These are phyloP conservation scores for Sminthurinus aureus DNA, from an alignment of 2,888 invertebrate species.

Conservation along the genomic window DNA sequence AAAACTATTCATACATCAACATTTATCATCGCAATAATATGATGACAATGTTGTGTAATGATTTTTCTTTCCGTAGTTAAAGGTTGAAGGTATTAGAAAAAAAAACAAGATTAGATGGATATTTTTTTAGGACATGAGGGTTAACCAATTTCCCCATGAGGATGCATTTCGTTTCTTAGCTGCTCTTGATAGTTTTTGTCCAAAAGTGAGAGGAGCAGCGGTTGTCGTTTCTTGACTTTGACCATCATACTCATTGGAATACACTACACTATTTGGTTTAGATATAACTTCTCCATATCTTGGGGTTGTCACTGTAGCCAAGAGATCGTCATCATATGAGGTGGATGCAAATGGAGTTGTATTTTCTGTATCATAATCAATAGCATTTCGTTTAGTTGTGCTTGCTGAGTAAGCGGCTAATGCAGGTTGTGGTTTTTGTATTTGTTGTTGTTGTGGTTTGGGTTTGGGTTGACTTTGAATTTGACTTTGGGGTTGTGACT, in stretches of 20 bases:
- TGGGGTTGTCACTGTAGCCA: slow-evolving; percentile 23
- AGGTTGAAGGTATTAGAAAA: neutral
- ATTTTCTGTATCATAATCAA: slow-evolving; percentile 33
- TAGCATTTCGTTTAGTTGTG: slow-evolving; percentile 44
- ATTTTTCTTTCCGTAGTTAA: neutral
- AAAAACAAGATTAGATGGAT: neutral
- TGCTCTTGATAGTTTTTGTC: slow-evolving; percentile 55
- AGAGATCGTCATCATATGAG: slow-evolving; percentile 18
- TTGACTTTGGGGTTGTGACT: too few species aligned
- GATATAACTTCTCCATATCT: slow-evolving; percentile 36
- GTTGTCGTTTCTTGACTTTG: slow-evolving; percentile 44
- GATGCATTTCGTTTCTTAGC: slow-evolving; percentile 57
- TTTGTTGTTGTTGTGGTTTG: too few species aligned
- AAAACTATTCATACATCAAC: neutral
- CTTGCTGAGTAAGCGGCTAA: slow-evolving; percentile 3
- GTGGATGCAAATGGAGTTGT: slow-evolving; percentile 41
- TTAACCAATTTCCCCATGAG: slow-evolving; percentile 48
- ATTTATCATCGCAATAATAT: neutral
- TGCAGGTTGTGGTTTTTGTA: neutral
- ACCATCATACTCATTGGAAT: slow-evolving; percentile 27
- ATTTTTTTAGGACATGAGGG: too few species aligned
- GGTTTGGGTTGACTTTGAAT: too few species aligned
- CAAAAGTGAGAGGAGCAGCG: slow-evolving; percentile 49
- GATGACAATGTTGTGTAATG: neutral
- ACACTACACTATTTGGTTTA: neutral